phyloP scores from a whole-genome alignment of 2,888 invertebrate genomes.

The Serripes groenlandicus region DNA sequence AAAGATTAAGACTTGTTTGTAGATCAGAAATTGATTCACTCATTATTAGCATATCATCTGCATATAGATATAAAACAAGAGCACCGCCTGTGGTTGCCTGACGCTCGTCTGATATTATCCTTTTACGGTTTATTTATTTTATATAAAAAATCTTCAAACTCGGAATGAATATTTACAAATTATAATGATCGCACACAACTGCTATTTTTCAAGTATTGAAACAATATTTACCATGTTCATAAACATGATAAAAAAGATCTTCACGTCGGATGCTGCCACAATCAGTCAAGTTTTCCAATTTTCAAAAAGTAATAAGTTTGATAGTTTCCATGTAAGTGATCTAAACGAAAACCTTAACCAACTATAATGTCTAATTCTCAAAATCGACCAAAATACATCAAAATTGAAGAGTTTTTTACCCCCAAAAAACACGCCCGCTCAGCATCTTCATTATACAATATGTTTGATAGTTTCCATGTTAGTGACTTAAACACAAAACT shows the following conservation, averaged over 20 bases:
- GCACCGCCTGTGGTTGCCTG: no score
- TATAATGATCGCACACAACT: not conserved
- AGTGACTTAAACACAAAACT: no score
- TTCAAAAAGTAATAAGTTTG: not conserved
- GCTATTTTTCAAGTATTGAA: not conserved
- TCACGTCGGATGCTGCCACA: no score
- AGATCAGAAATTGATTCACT: not conserved
- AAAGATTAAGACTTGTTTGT: not conserved
- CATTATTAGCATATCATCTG: conserved; percentile 5
- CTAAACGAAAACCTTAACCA: no score
- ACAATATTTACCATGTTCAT: not conserved
- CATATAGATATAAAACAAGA: not conserved
- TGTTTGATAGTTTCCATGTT: no score
- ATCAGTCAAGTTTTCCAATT: not conserved
- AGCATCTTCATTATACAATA: no score
- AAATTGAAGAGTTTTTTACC: no score
- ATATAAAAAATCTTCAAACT: not conserved
- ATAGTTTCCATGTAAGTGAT: no score
- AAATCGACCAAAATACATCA: no score
- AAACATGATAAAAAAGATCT: not conserved
- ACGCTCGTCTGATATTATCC: no score
- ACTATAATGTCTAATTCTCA: no score
- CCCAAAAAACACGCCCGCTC: no score
- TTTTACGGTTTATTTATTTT: not conserved
- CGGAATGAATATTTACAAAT: not conserved